A percentile compares a stretch with the other conserved stretches of the same genome.
These are phyloP conservation scores for Meta bourneti DNA, from an alignment of 2,888 invertebrate species.

Conservation along the genomic window DNA sequence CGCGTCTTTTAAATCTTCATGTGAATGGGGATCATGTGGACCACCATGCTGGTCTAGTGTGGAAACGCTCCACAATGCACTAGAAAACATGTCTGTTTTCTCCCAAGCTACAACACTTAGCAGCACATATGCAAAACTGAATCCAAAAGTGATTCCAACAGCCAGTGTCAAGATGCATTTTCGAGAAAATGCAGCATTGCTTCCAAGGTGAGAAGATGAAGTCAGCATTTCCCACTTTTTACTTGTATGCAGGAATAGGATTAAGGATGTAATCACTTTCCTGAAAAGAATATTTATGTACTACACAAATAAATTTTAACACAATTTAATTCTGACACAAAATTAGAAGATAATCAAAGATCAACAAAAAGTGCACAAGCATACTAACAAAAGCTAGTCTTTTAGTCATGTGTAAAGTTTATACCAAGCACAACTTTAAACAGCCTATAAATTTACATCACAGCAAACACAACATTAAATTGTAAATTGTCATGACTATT, in stretches of 20 bases:
- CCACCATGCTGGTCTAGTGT: background rate
- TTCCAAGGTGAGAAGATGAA: constrained; percentile 19
- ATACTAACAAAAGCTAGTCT: too few species aligned
- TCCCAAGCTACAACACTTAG: constrained; percentile 81
- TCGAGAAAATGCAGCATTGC: constrained; percentile 65
- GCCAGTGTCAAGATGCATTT: constrained; percentile 87
- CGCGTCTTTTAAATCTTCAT: constrained; percentile 79
- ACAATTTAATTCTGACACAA: background rate
- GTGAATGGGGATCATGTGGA: constrained; percentile 79
- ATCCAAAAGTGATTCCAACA: constrained; percentile 88
- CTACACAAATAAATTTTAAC: background rate
- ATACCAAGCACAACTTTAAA: too few species aligned
- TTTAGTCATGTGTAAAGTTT: too few species aligned
- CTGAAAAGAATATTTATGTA: background rate
- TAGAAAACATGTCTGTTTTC: constrained; percentile 66
- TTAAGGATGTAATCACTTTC: constrained; percentile 2
- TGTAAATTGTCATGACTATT: too few species aligned
- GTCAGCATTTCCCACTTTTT: constrained; percentile 56
- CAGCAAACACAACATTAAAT: too few species aligned
- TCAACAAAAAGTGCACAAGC: too few species aligned
- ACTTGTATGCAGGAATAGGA: background rate
- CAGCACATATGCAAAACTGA: constrained; percentile 88
- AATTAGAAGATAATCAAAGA: too few species aligned
- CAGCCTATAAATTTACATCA: too few species aligned
- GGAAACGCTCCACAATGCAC: constrained; percentile 39